Evolutionary conservation across 2,113 vertebrate species (phyloP).

Genomic region (Struthidea cinerea): DNA sequence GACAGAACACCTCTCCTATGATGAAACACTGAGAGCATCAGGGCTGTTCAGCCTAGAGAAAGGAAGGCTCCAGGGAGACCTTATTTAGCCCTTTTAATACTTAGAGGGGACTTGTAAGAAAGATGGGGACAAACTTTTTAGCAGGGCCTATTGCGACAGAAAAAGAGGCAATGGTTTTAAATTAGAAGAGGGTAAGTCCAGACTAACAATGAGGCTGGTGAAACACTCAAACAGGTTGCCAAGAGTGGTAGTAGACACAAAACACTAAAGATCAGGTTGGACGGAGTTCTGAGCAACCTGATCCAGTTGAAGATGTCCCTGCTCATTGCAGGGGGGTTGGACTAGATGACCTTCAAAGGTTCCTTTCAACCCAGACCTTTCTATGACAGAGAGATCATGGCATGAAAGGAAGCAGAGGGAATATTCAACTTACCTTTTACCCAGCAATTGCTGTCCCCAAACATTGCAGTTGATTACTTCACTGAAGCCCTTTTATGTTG

Average conservation of each 20-base stretch:
- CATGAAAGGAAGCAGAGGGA: neutral
- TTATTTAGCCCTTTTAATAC: neutral
- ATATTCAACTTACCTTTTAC: neutral
- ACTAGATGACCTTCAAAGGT: neutral
- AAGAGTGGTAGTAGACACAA: neutral
- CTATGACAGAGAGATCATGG: neutral
- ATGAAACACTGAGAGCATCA: neutral
- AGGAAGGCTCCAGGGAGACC: neutral
- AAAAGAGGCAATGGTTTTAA: neutral
- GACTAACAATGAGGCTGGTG: neutral
- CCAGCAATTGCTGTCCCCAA: neutral
- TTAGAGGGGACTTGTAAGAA: neutral
- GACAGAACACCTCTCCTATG: neutral
- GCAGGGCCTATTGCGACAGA: neutral
- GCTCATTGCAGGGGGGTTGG: neutral
- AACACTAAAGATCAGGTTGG: neutral
- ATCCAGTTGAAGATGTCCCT: neutral
- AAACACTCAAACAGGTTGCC: neutral
- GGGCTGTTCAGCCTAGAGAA: neutral
- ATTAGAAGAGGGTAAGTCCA: neutral
- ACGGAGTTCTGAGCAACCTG: accelerated
- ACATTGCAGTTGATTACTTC: neutral
- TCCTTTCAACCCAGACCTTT: neutral
- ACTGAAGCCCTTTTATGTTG: neutral
- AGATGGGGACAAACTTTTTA: neutral